These are phyloP conservation scores for Tetramorium parvispinum DNA, from an alignment of 1,140 invertebrate genomes.

Conservation along the genomic window DNA sequence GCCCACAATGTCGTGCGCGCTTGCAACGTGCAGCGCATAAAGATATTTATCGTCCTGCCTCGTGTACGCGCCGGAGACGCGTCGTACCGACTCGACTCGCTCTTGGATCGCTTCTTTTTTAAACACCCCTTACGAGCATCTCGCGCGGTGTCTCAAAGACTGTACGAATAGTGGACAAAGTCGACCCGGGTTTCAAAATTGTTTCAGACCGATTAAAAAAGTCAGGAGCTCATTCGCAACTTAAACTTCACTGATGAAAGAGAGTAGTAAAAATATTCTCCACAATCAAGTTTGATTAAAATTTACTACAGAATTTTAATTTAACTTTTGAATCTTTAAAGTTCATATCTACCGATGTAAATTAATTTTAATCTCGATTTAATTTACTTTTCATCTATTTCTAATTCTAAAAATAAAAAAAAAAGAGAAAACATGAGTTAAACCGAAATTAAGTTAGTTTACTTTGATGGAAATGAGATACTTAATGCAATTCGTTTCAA, in stretches of 20 bases:
- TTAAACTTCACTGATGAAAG: neutral
- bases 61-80: slow-evolving; percentile 46
- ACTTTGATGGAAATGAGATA: no score
- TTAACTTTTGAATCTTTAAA: neutral
- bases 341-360: no score
- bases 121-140: slow-evolving; percentile 37
- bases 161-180: neutral
- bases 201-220: neutral
- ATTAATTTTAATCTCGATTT: no score
- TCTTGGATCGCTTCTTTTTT: slow-evolving; percentile 37
- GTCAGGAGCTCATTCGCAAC: neutral
- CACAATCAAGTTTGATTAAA: neutral
- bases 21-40: slow-evolving; percentile 72
- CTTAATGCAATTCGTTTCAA: neutral
- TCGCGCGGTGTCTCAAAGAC: slow-evolving; percentile 49
- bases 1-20: slow-evolving; percentile 79
- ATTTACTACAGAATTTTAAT: neutral
- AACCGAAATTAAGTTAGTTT: no score
- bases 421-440: no score
- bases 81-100: neutral
- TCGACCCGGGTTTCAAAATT: neutral
- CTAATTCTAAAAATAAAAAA: no score
- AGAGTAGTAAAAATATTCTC: neutral
- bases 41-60: slow-evolving; percentile 75
- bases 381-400: no score